These are phyloP conservation scores for Pharmacophagus antenor DNA, from an alignment of 2,888 invertebrate species.

Conservation along the genomic window DNA sequence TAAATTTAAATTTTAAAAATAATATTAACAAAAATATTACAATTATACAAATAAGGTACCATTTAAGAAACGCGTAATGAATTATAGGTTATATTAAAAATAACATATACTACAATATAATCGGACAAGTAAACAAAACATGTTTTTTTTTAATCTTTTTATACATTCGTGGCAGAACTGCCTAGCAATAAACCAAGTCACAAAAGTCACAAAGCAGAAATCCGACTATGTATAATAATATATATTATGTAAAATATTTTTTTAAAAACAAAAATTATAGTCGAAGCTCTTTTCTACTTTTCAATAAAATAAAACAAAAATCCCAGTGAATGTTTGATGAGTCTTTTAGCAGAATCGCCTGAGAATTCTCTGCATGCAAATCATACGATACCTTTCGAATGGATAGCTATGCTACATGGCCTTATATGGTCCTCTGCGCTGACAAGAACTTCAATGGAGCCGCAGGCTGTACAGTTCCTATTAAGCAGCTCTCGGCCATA, in stretches of 20 bases:
- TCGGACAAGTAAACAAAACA: too few species aligned
- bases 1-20: not conserved
- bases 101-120: too few species aligned
- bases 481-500: slow-evolving; percentile 16
- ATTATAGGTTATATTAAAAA: too few species aligned
- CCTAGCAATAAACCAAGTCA: too few species aligned
- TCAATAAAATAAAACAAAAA: not conserved
- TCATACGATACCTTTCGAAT: slow-evolving; percentile 21
- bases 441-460: slow-evolving; percentile 26
- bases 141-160: too few species aligned
- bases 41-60: too few species aligned
- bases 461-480: slow-evolving; percentile 25
- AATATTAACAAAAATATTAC: too few species aligned
- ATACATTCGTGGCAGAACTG: too few species aligned
- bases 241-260: too few species aligned
- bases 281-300: not conserved
- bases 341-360: not conserved
- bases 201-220: too few species aligned
- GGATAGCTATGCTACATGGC: slow-evolving; percentile 2
- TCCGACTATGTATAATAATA: too few species aligned
- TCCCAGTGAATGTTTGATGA: not conserved
- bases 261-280: not conserved
- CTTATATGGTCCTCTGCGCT: slow-evolving; percentile 20
- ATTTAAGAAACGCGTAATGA: too few species aligned
- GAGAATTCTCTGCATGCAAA: slow-evolving; percentile 21